Percentiles rank a stretch among this genome's conserved stretches.
phyloP scores from a whole-genome alignment of 30 jellyfish, hydroid and myxozoan genomes.

The Calvadosia cruxmelitensis region DNA sequence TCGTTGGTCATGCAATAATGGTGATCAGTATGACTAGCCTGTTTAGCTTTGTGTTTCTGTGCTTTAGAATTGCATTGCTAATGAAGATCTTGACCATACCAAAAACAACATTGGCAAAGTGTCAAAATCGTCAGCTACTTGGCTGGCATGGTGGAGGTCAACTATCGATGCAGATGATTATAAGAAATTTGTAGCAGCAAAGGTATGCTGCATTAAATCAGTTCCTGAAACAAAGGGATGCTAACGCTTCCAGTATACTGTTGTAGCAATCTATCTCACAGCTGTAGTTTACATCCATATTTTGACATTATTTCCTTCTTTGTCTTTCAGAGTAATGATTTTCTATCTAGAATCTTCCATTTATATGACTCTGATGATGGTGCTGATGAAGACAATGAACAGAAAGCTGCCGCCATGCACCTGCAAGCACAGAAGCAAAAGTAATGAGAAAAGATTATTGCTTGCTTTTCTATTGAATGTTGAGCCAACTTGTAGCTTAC shows the following conservation, averaged over 20 bases:
- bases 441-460: too few relatives aligned
- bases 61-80: too few relatives aligned
- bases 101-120: constrained; percentile 21
- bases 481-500: too few relatives aligned
- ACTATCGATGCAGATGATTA: constrained; percentile 63
- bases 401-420: constrained; percentile 7
- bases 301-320: neutral
- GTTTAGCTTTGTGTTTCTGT: too few relatives aligned
- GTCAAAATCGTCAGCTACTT: constrained; percentile 45
- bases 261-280: too few relatives aligned
- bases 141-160: constrained; percentile 88
- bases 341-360: constrained; percentile 44
- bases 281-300: neutral
- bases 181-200: constrained; percentile 30
- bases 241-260: too few relatives aligned
- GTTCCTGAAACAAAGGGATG: neutral
- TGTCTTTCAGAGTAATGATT: constrained; percentile 56
- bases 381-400: constrained; percentile 37
- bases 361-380: constrained; percentile 69
- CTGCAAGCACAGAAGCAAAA: too few relatives aligned
- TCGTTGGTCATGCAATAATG: too few relatives aligned
- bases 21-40: too few relatives aligned
- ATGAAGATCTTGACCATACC: too few relatives aligned
- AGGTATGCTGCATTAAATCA: constrained; percentile 14
- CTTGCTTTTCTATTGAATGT: too few relatives aligned